Evolutionary conservation across 2,888 invertebrate genomes (phyloP).

Genomic region (Pristionchus arcanus): DNA sequence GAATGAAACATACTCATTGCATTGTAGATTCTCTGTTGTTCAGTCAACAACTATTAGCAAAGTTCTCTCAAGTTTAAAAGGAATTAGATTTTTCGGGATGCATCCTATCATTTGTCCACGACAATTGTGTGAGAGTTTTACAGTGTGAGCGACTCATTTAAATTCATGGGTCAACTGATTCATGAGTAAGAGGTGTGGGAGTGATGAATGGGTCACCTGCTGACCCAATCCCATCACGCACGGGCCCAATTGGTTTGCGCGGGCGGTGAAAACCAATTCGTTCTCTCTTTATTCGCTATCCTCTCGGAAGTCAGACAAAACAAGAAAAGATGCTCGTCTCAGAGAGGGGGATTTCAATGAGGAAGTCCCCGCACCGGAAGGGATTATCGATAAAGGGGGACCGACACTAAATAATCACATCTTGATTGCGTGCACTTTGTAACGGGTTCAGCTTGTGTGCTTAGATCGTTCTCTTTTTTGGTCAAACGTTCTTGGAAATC

Average conservation of each 20-base stretch:
- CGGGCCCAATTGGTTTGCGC: background rate
- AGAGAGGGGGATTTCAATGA: background rate
- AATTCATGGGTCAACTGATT: too few relatives aligned
- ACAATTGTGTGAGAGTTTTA: too few relatives aligned
- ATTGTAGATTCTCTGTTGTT: too few relatives aligned
- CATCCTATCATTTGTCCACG: too few relatives aligned
- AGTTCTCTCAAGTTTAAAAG: too few relatives aligned
- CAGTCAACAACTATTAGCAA: too few relatives aligned
- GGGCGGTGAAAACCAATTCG: background rate
- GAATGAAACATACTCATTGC: too few relatives aligned
- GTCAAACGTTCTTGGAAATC: too few relatives aligned
- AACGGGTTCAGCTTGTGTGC: background rate
- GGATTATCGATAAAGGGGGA: background rate
- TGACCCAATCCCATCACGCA: background rate
- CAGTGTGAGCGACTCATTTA: too few relatives aligned
- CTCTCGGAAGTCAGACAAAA: background rate
- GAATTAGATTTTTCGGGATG: too few relatives aligned
- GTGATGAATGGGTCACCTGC: background rate
- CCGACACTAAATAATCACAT: background rate
- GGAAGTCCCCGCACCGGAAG: slow-evolving; percentile 7
- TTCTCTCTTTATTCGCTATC: background rate
- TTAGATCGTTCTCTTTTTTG: background rate
- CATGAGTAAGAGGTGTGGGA: background rate
- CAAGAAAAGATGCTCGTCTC: background rate
- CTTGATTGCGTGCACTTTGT: background rate